Conservation (phyloP, 2,113 vertebrate species). For the Holacanthus passer region DNA sequence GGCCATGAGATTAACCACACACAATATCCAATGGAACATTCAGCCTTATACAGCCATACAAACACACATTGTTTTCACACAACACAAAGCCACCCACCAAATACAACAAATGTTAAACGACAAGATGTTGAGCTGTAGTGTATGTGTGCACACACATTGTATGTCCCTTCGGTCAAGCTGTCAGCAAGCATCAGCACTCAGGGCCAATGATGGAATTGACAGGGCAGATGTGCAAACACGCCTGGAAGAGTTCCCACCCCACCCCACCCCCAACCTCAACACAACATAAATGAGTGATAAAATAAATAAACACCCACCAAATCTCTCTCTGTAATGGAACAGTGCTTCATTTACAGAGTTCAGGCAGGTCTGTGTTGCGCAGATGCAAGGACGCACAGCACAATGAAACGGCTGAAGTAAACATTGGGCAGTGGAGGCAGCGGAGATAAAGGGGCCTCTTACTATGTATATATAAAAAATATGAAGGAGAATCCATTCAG, state of each 20-base stretch:
- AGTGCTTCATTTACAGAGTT: conserved; percentile 54
- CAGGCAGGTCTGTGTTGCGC: conserved; percentile 18
- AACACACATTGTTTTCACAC: neutral
- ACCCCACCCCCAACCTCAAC: neutral
- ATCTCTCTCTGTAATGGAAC: conserved; percentile 47
- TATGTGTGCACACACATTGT: neutral
- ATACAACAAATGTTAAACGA: conserved; percentile 17
- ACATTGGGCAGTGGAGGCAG: conserved; percentile 19
- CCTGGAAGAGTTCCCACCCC: conserved; percentile 28
- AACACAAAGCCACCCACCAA: neutral
- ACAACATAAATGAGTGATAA: conserved; percentile 51
- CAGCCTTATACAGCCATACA: neutral
- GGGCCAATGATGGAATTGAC: conserved; percentile 60
- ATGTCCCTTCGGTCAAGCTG: conserved; percentile 54
- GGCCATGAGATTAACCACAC: conserved; percentile 7
- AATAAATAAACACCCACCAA: neutral
- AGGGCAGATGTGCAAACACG: conserved; percentile 80
- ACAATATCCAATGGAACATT: neutral
- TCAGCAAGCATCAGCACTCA: conserved; percentile 72
- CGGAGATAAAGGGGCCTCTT: neutral
- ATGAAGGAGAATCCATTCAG: neutral
- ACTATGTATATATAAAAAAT: neutral
- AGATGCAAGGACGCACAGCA: conserved; percentile 32
- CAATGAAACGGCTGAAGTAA: conserved; percentile 7
- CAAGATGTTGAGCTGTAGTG: neutral